Conservation (phyloP, 2,113 vertebrate species). For the Dipodomys stephensi region DNA sequence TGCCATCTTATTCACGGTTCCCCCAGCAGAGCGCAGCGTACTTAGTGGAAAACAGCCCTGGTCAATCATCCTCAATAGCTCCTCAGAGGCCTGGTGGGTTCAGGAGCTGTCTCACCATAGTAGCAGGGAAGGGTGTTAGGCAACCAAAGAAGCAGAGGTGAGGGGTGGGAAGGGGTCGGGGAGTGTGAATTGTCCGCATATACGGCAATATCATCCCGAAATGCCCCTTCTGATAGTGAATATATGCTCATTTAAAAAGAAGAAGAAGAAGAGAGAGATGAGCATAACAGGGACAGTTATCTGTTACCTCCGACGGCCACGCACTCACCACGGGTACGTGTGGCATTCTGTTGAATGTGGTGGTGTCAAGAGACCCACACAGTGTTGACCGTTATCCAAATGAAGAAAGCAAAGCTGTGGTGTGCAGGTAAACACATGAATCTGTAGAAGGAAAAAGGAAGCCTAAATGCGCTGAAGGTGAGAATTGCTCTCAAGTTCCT, state of each 20-base stretch:
- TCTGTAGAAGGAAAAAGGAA: constrained; percentile 33
- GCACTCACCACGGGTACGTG: background rate
- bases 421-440: background rate
- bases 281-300: background rate
- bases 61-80: too few species aligned
- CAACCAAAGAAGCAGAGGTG: background rate
- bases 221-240: too few species aligned
- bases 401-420: constrained; percentile 3
- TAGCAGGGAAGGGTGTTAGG: background rate
- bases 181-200: too few species aligned
- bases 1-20: background rate
- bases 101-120: background rate
- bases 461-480: background rate
- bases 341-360: background rate
- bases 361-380: background rate
- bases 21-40: background rate
- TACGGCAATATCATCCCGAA: too few species aligned
- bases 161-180: too few species aligned
- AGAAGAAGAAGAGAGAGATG: background rate
- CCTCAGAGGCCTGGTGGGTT: background rate
- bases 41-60: background rate
- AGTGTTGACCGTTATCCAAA: background rate
- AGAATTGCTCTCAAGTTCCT: constrained; percentile 31
- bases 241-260: too few species aligned
- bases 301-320: background rate